These are phyloP conservation scores for Cactoblastis cactorum DNA, from an alignment of 2,888 invertebrate species.

Conservation along the genomic window DNA sequence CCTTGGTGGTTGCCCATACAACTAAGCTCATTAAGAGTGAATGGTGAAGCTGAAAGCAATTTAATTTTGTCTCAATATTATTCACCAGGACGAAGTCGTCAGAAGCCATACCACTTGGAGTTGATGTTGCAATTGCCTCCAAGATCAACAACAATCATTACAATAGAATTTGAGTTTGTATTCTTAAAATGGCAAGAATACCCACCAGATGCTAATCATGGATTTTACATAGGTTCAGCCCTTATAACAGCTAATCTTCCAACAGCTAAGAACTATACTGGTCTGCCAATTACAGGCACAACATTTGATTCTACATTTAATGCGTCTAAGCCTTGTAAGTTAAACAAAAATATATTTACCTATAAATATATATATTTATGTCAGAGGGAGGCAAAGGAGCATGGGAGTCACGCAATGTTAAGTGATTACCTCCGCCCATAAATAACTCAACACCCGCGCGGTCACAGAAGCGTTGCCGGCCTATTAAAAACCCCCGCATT, in stretches of 20 bases:
- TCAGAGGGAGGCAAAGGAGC: too few relatives aligned
- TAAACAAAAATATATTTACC: not conserved
- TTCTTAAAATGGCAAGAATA: constrained; percentile 99
- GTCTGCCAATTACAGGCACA: constrained; percentile 85
- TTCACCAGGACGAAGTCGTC: constrained; percentile 90
- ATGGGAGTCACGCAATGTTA: too few relatives aligned
- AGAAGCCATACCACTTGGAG: constrained; percentile 93
- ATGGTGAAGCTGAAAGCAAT: constrained; percentile 80
- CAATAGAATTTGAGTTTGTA: constrained; percentile 95
- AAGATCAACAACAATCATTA: constrained; percentile 87
- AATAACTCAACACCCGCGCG: too few relatives aligned
- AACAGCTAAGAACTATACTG: constrained; percentile 87
- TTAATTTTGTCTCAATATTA: constrained; percentile 74
- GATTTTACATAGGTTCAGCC: constrained; percentile 96
- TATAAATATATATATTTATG: not conserved
- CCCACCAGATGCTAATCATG: constrained; percentile 99
- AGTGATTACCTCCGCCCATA: too few relatives aligned
- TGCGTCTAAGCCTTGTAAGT: constrained; percentile 79
- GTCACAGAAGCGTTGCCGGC: too few relatives aligned
- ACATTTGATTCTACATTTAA: constrained; percentile 83
- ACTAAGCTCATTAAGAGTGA: constrained; percentile 90
- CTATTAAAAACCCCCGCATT: too few relatives aligned
- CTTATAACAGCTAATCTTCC: constrained; percentile 89
- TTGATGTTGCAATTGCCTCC: constrained; percentile 88
- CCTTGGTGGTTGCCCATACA: constrained; percentile 95